phyloP scores from a whole-genome alignment of 2,888 invertebrate genomes.

The Nymphalis polychloros region DNA sequence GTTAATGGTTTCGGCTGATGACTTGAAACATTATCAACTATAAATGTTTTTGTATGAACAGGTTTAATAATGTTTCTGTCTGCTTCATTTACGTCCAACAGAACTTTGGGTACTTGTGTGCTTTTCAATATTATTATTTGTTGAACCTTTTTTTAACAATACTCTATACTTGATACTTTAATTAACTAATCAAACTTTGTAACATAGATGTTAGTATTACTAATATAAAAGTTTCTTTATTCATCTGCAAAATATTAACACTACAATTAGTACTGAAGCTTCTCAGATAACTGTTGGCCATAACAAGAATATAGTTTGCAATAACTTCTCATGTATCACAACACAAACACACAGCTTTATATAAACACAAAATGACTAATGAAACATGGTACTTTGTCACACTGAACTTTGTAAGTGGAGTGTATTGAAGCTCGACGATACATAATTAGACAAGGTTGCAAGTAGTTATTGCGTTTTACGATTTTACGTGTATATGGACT shows the following conservation, averaged over 20 bases:
- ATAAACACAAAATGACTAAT: conserved; percentile 39
- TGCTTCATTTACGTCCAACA: not conserved
- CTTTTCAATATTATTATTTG: no score
- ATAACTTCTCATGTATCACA: conserved; percentile 27
- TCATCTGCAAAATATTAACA: not conserved
- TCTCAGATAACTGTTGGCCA: conserved; percentile 18
- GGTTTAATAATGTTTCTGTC: not conserved
- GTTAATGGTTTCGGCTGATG: conserved; percentile 1
- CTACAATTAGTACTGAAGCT: conserved; percentile 14
- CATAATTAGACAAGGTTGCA: conserved; percentile 50
- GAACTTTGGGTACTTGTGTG: no score
- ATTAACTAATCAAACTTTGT: no score
- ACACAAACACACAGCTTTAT: conserved; percentile 21
- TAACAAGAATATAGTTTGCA: conserved; percentile 28
- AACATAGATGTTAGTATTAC: not conserved
- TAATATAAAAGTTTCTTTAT: not conserved
- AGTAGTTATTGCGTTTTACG: conserved; percentile 47
- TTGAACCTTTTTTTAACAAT: no score
- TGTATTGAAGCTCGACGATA: conserved; percentile 26
- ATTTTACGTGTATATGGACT: conserved; percentile 44
- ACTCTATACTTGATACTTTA: no score
- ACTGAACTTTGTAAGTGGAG: conserved; percentile 27
- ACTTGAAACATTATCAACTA: conserved; percentile 3
- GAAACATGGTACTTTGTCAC: conserved; percentile 41
- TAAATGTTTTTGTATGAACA: conserved; percentile 1